Evolutionary conservation across 2,113 vertebrate species (phyloP), one percentile per base, ranked within the genome.

Genomic region (Scartelaos histophorus): DNA sequence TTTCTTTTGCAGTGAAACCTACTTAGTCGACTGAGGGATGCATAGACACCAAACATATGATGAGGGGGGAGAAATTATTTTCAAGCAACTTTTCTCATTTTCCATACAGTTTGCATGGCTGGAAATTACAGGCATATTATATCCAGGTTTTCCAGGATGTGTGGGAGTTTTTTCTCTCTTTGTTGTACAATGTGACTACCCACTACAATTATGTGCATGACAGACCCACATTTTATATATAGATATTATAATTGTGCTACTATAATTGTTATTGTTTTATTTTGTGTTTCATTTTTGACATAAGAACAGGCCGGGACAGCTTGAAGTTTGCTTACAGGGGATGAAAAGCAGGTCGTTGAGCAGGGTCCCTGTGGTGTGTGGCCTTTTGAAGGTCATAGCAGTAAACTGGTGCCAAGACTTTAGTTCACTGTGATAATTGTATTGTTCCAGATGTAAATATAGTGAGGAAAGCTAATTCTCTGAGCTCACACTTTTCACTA

Each of bases 361-460:
- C 69, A 61, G 58, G 62, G 70, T 71, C 49, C 49, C 61, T 68
- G 60, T 67, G 74, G 75, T 80, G 74, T 65, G 66, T 70, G 58
- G 73, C 75, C 66, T 80, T 79, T 74, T 71, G 71, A 78, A 84
- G 82, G 79, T 66, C 77, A 76, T 29, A 54, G 53, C 61, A 82
- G 73, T 65, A 60, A 76, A 75, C 49, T 51, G 68, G 70, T 79
- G 81, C 86, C 75, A 78, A 81, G 75, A 68, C 68, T 72, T 3
- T 81, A 83, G 74, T 85, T 85, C 73, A 81, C 85, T 82, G 82
- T 76, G 76, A 74, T 72, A 71, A 80, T 82, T 83, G 71, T 82
- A 85, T 87, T 90, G 80, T 87, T 73, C 78, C 89, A 90, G 86
- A 91, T 91, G 88, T 89, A 81, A 88, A 72, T 75, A 88, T 71